Evolutionary conservation across 2,113 vertebrate species (phyloP).

Genomic region (Lophochroa leadbeateri): DNA sequence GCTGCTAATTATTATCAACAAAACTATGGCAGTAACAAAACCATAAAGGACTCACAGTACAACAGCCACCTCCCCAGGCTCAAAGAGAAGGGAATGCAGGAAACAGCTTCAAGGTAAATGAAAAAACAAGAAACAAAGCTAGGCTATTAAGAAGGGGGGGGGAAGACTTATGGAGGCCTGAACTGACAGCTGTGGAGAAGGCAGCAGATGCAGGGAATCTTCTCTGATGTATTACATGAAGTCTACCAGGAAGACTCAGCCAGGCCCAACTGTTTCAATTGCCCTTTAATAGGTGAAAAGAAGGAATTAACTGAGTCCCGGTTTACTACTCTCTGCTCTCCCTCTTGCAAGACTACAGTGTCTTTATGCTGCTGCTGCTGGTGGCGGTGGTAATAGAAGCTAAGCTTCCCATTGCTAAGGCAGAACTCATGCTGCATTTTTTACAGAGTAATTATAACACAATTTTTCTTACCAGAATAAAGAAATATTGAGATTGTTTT

Average conservation of each 20-base stretch:
- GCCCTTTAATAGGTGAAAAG: not conserved
- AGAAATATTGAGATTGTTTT: not conserved
- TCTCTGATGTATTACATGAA: not conserved
- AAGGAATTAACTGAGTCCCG: not conserved
- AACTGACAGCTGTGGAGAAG: not conserved
- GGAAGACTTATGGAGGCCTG: not conserved
- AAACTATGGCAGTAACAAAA: not conserved
- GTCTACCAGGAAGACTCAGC: not conserved
- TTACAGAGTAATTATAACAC: not conserved
- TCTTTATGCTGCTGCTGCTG: not conserved
- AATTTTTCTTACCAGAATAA: not conserved
- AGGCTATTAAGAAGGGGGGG: not conserved
- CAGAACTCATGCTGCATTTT: not conserved
- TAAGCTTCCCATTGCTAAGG: not conserved
- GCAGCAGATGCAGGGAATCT: not conserved
- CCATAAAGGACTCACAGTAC: not conserved
- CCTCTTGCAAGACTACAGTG: not conserved
- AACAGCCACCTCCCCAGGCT: not conserved
- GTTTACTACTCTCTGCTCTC: not conserved
- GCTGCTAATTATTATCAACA: not conserved
- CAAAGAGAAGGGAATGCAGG: not conserved
- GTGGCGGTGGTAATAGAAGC: not conserved
- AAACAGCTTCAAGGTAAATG: not conserved
- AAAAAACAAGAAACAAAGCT: not conserved
- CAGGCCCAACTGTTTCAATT: not conserved